phyloP scores from a whole-genome alignment of 2,888 invertebrate genomes.

The Anthophora plumipes region DNA sequence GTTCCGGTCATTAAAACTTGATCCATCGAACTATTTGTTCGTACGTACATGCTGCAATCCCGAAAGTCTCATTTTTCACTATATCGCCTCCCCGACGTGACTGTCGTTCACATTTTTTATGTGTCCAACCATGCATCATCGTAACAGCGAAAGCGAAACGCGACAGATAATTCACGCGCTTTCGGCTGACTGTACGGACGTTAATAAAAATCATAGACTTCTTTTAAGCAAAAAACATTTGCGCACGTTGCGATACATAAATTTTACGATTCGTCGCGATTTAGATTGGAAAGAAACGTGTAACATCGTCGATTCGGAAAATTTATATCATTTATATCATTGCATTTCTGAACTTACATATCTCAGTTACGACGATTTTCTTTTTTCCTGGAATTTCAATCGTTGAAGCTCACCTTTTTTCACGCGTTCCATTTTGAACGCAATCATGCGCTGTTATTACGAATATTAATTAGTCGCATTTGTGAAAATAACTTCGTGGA shows the following conservation, averaged over 20 bases:
- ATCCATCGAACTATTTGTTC: conserved; percentile 77
- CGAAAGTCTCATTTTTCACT: conserved; percentile 76
- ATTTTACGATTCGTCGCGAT: conserved; percentile 8
- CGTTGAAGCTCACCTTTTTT: background rate
- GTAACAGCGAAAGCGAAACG: conserved; percentile 72
- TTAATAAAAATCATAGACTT: conserved; percentile 60
- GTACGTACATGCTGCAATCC: conserved; percentile 73
- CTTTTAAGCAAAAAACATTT: conserved; percentile 62
- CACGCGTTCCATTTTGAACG: no score
- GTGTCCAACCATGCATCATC: conserved; percentile 71
- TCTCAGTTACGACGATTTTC: background rate
- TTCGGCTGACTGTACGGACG: conserved; percentile 43
- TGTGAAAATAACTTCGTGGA: background rate
- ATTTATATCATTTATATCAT: background rate
- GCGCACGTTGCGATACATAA: conserved; percentile 1
- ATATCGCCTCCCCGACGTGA: conserved; percentile 71
- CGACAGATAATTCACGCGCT: conserved; percentile 71
- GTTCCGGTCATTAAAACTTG: conserved; percentile 78
- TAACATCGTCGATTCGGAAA: background rate
- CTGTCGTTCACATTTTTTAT: conserved; percentile 74
- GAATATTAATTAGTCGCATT: no score
- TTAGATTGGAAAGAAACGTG: background rate
- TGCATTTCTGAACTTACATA: background rate
- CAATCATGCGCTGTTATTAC: background rate
- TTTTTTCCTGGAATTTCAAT: background rate